Percentiles rank a stretch among this genome's conserved stretches.
Evolutionary conservation across 2,888 invertebrate genomes (phyloP).

Genomic region (Agrotis puta): DNA sequence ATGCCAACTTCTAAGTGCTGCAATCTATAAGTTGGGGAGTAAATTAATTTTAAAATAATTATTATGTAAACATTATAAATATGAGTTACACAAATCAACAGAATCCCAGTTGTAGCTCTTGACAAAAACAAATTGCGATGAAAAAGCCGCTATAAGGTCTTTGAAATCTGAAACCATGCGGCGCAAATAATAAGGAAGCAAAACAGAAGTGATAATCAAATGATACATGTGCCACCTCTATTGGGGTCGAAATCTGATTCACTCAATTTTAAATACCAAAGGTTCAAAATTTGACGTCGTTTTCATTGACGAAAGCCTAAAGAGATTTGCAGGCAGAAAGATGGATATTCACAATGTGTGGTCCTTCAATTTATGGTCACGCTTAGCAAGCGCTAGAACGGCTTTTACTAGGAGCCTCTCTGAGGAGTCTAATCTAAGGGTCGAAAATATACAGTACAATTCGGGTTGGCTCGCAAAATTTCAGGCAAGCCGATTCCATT

Average conservation of each 20-base stretch:
- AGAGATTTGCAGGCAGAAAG: not conserved
- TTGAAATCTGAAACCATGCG: no score
- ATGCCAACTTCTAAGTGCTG: no score
- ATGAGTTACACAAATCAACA: no score
- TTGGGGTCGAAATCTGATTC: conserved; percentile 24
- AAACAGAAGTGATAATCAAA: not conserved
- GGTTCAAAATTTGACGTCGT: conserved; percentile 11
- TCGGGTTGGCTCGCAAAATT: not conserved
- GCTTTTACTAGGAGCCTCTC: not conserved
- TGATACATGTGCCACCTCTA: not conserved
- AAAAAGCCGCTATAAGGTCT: no score
- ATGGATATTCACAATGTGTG: not conserved
- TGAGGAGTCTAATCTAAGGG: not conserved
- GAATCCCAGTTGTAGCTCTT: no score
- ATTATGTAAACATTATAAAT: no score
- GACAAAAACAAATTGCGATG: no score
- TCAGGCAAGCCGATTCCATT: not conserved
- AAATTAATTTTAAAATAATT: no score
- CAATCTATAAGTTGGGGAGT: no score
- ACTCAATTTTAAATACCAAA: conserved; percentile 13
- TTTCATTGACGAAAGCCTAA: not conserved
- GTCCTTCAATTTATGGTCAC: no score
- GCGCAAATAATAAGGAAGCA: not conserved
- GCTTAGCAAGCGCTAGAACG: not conserved
- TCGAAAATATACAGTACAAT: not conserved